Percentiles rank a stretch among this genome's conserved stretches.
phyloP scores from a whole-genome alignment of 2,888 invertebrate species.

The Drosophila niveifrons region DNA sequence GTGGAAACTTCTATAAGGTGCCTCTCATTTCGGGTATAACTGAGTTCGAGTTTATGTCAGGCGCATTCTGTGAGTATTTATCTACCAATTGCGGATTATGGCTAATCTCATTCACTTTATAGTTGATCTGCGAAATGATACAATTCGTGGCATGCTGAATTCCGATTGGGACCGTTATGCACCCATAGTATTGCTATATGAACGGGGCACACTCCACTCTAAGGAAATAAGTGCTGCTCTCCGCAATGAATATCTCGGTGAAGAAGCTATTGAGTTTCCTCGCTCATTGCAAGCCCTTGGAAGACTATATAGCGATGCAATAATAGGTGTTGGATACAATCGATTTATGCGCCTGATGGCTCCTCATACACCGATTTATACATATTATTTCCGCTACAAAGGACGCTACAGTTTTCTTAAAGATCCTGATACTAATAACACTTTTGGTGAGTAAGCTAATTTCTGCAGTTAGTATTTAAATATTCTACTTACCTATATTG shows the following conservation, averaged over 20 bases:
- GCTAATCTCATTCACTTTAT: neutral
- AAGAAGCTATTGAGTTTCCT: slow-evolving; percentile 49
- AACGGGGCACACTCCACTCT: slow-evolving; percentile 80
- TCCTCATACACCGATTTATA: slow-evolving; percentile 87
- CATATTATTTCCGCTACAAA: slow-evolving; percentile 88
- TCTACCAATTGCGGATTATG: accelerated
- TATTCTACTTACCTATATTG: neutral
- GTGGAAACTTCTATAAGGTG: slow-evolving; percentile 87
- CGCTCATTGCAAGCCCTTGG: slow-evolving; percentile 67
- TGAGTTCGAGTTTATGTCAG: slow-evolving; percentile 88
- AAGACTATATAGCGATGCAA: slow-evolving; percentile 87
- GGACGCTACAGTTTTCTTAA: slow-evolving; percentile 87
- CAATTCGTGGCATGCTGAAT: slow-evolving; percentile 79
- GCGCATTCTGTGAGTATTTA: slow-evolving; percentile 85
- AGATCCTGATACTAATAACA: slow-evolving; percentile 83
- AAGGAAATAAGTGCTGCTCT: slow-evolving; percentile 71
- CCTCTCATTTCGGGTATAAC: slow-evolving; percentile 89
- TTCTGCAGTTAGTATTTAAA: accelerated
- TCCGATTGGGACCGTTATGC: slow-evolving; percentile 72
- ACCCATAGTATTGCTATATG: slow-evolving; percentile 84
- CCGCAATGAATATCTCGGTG: slow-evolving; percentile 70
- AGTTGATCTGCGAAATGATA: slow-evolving; percentile 86
- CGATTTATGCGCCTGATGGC: slow-evolving; percentile 87
- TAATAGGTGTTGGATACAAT: slow-evolving; percentile 87
- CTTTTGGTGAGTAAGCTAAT: slow-evolving; percentile 84